phyloP scores from a whole-genome alignment of 2,113 vertebrate species.

The Epinephelus moara region DNA sequence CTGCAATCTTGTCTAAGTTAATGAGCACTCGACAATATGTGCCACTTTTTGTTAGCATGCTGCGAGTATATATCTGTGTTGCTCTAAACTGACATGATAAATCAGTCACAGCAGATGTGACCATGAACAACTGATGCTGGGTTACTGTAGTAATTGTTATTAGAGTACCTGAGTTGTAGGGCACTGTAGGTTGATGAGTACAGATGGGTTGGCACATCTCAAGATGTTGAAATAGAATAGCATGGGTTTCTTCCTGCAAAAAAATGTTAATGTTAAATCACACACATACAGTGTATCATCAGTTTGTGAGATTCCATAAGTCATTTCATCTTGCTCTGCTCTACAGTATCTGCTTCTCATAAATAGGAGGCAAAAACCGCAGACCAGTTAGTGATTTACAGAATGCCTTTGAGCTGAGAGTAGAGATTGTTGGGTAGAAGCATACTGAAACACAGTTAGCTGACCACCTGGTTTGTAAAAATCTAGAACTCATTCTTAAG shows the following conservation, averaged over 20 bases:
- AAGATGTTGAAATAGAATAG: slow-evolving; percentile 95
- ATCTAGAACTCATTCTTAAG: no score
- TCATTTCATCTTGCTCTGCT: not conserved
- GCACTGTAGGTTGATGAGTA: slow-evolving; percentile 92
- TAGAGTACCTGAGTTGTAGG: slow-evolving; percentile 92
- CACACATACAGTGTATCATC: not conserved
- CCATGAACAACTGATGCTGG: not conserved
- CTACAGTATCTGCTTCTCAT: not conserved
- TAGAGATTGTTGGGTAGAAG: no score
- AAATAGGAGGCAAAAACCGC: no score
- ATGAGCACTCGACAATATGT: not conserved
- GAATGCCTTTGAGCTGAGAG: no score
- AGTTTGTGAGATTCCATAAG: not conserved
- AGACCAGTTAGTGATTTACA: no score
- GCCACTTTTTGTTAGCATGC: not conserved
- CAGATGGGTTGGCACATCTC: slow-evolving; percentile 88
- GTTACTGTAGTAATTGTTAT: not conserved
- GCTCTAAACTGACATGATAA: not conserved
- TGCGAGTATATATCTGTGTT: not conserved
- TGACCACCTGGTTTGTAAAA: no score
- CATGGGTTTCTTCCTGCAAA: slow-evolving; percentile 89
- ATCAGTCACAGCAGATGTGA: not conserved
- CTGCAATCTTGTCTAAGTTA: not conserved
- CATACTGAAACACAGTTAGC: no score
- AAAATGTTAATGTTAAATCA: not conserved